Base-by-base conservation (phyloP, 2,113 vertebrate genomes). In the Trematomus loennbergii region DNA sequence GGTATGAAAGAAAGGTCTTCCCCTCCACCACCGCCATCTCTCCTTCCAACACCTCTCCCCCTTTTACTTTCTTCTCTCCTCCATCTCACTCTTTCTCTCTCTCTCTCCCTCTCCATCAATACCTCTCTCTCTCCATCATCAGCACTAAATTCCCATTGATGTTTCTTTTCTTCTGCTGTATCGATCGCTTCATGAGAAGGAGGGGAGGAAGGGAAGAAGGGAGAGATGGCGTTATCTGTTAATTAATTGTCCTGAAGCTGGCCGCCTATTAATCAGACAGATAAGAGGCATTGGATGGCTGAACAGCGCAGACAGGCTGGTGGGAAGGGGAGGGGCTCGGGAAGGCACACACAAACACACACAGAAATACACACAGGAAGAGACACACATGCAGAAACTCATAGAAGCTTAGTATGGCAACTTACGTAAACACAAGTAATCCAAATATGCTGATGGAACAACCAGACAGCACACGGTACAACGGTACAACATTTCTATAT, bases 131-230 rank as follows among this genome's bases (percentile, higher is more conserved):
- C 97, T 98, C 97, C 96, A 97, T 99, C 98, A 99, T 97, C 97
- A 97, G 97, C 97, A 97, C 96, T 99, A 99, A 99, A 99, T 99
- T 99, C 98, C 96, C 98, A 99, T 97, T 97, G 98, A 99, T 97
- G 98, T 97, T 96, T 97, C 98, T 97, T 98, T 99, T 99, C 98
- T 99, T 98, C 97, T 97, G 95, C 60, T 68, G 94, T 97, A 99
- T 99, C 96, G 98, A 99, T 99, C 97, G 94, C 95, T 97, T 96
- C 98, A 99, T 98, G 97, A 99, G 98, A 99, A 97, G 96, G 96
- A 97, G 97, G 91, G 86, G 96, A 97, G 97, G 97, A 85, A 85
- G 89, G 83, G 89, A 88, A 89, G 88, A 86, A 90, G 92, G 87
- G 86, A 88, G 88, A 89, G 98, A 98, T 99, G 98, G 85, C 88